Conservation (phyloP, 2,113 vertebrate species). For the Empidonax traillii region DNA sequence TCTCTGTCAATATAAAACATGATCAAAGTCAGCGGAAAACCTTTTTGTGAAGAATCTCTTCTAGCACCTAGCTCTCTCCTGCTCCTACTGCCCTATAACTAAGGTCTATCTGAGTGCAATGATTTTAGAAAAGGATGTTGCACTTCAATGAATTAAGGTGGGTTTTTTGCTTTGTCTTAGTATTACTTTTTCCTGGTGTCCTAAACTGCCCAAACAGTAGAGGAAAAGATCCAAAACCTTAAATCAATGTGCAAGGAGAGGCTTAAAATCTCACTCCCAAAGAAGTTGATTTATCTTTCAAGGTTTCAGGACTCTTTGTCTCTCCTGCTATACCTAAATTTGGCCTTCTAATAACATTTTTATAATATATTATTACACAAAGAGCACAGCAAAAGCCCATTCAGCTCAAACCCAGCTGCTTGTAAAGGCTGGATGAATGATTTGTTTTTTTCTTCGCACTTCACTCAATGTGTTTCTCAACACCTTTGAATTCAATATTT, state of each 20-base stretch:
- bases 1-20: background rate
- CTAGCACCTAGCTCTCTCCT: background rate
- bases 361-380: constrained; percentile 66
- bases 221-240: background rate
- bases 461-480: constrained; percentile 64
- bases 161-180: background rate
- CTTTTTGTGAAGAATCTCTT: background rate
- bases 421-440: constrained; percentile 70
- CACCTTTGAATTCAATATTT: constrained; percentile 55
- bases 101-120: background rate
- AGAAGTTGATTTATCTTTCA: constrained; percentile 62
- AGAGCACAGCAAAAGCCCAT: constrained; percentile 58
- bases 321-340: constrained; percentile 63
- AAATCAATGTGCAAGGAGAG: background rate
- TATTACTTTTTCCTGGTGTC: constrained; percentile 18
- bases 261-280: constrained; percentile 43
- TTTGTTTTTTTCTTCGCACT: constrained; percentile 13
- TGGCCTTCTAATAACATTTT: constrained; percentile 69
- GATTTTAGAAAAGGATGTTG: constrained; percentile 10
- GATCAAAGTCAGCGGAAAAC: background rate
- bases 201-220: constrained; percentile 1
- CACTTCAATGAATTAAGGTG: background rate
- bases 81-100: background rate
- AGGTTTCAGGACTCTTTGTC: constrained; percentile 14
- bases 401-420: constrained; percentile 60